A percentile compares a stretch with the other conserved stretches of the same genome.
Evolutionary conservation across 2,888 invertebrate genomes (phyloP).

Genomic region (Trachelus tabidus): DNA sequence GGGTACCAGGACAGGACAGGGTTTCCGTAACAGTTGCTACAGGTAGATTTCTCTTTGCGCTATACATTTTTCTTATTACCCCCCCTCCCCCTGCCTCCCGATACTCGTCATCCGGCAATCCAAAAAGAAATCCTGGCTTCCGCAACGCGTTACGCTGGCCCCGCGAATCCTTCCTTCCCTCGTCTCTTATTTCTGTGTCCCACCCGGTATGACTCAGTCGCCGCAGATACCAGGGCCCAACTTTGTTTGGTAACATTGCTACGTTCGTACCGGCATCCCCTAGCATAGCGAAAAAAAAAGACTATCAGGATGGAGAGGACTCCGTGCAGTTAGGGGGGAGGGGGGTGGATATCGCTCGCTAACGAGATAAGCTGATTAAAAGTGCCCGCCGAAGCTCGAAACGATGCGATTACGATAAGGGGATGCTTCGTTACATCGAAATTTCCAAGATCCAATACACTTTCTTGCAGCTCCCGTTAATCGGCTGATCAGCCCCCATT

Average conservation of each 20-base stretch:
- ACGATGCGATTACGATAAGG: conserved; percentile 51
- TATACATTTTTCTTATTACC: background rate
- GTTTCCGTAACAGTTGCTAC: background rate
- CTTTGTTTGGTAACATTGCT: background rate
- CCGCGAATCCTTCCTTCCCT: too few species aligned
- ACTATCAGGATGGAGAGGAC: background rate
- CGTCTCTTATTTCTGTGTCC: too few species aligned
- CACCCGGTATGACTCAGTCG: background rate
- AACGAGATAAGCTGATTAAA: conserved; percentile 47
- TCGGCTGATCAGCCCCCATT: background rate
- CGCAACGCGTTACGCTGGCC: too few species aligned
- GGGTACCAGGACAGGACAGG: background rate
- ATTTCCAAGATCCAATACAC: conserved; percentile 22
- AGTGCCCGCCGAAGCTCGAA: conserved; percentile 45
- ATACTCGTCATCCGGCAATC: too few species aligned
- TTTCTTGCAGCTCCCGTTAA: background rate
- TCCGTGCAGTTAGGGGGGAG: background rate
- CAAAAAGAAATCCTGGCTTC: too few species aligned
- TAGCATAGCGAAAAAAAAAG: background rate
- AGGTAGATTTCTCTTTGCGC: background rate
- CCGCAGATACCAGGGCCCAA: background rate
- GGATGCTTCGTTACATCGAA: conserved; percentile 52
- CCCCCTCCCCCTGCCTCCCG: background rate
- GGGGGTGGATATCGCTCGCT: conserved; percentile 7
- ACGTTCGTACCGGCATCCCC: background rate